Evolutionary conservation across 2,113 vertebrate genomes (phyloP), one percentile per base, ranked within the genome.

Genomic region (Jacana jacana): DNA sequence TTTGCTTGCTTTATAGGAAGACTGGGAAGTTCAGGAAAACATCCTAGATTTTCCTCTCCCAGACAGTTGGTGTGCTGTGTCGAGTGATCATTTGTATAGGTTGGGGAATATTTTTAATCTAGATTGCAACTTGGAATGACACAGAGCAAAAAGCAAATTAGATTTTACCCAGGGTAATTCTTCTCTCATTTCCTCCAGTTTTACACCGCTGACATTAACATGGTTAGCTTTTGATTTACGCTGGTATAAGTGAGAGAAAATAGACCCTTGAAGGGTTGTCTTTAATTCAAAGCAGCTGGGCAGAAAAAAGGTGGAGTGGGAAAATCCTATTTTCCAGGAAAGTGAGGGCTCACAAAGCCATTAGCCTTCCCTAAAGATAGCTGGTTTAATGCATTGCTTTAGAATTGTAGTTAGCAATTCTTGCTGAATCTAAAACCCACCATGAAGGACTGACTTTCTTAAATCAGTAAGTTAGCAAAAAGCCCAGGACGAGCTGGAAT

Each of bases 131-230:
- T 63, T 80, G 61, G 61, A 90, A 81, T 87, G 78, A 64, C 54
- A 81, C 23, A 79, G 63, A 22, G 0, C 12, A 91, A 92, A 87
- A 86, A 80, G 16, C 39, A 97, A 96, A 95, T 96, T 87, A 85
- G 66, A 87, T 96, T 95, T 94, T 81, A 49, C 78, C 66, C 48
- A 82, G 44, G 54, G 4, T 95, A 93, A 94, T 93, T 87, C 80
- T 96, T 95, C 65, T 95, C 83, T 91, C 88, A 89, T 97, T 95
- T 94, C 92, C 93, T 94, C 77, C 76, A 69, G 3, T 88, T 95
- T 94, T 96, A 86, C 79, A 92, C 58, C 31, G 76, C 44, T 81
- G 70, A 93, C 81, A 73, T 92, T 95, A 95, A 95, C 75, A 86
- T 2, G 3, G 46, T 95, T 96, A 95, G 52, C 25, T 91, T 92